Percentiles rank a stretch among this genome's conserved stretches.
Conservation (phyloP, 2,888 invertebrate genomes). For the Xestia c-nigrum region DNA sequence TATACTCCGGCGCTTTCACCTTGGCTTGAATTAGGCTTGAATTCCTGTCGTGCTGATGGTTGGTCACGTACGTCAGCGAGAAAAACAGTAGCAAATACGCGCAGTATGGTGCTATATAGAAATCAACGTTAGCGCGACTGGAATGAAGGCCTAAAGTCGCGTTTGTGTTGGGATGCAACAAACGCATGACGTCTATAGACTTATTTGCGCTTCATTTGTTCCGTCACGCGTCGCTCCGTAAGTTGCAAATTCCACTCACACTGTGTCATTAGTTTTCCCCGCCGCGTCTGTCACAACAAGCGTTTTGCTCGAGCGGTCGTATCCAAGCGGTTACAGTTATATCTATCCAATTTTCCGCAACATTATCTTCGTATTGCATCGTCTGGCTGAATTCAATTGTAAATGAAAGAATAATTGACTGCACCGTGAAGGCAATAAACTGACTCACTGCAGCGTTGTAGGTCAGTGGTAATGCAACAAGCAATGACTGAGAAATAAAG, state of each 20-base stretch:
- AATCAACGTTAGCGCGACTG: too few species aligned
- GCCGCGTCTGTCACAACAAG: neutral
- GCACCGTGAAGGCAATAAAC: slow-evolving; percentile 26
- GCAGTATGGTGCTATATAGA: too few species aligned
- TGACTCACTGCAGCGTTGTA: neutral
- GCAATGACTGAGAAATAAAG: neutral
- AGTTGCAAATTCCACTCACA: neutral
- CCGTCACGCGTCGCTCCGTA: too few species aligned
- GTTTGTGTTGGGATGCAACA: neutral
- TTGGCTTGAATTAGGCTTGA: too few species aligned
- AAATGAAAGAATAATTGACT: slow-evolving; percentile 23
- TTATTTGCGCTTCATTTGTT: neutral
- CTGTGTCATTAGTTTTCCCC: neutral
- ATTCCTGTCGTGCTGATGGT: too few species aligned
- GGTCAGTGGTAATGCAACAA: slow-evolving; percentile 22
- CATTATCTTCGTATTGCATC: slow-evolving; percentile 2
- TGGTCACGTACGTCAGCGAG: too few species aligned
- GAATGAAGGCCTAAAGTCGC: too few species aligned
- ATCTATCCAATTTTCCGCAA: slow-evolving; percentile 1
- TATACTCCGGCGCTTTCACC: too few species aligned
- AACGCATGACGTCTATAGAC: neutral
- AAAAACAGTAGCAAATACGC: too few species aligned
- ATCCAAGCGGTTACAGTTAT: neutral
- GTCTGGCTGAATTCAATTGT: slow-evolving; percentile 2
- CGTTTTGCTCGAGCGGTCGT: neutral